Evolutionary conservation across 1,140 invertebrate genomes (phyloP).

Genomic region (Maniola jurtina): DNA sequence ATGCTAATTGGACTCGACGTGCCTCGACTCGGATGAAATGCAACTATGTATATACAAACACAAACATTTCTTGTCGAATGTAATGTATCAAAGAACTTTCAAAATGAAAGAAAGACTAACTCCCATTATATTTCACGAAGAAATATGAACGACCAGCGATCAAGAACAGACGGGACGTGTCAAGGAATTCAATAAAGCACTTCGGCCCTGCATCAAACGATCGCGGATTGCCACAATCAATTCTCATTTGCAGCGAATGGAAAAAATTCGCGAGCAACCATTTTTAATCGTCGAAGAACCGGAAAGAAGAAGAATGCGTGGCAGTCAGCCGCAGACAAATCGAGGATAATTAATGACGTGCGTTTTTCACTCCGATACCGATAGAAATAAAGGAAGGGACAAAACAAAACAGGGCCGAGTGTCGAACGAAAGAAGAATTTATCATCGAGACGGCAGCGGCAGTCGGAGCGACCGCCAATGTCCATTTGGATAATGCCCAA

Average conservation of each 20-base stretch:
- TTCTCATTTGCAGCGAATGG: constrained; percentile 59
- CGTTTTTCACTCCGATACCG: constrained; percentile 51
- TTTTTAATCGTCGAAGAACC: constrained; percentile 71
- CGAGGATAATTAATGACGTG: constrained; percentile 71
- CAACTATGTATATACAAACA: constrained; percentile 1
- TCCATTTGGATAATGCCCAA: constrained; percentile 78
- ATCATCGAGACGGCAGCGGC: constrained; percentile 73
- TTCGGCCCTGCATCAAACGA: constrained; percentile 65
- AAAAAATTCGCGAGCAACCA: constrained; percentile 46
- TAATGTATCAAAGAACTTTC: not conserved
- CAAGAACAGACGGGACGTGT: constrained; percentile 44
- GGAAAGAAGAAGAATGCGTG: constrained; percentile 52
- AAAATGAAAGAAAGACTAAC: constrained; percentile 5
- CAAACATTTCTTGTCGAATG: not conserved
- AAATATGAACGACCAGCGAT: constrained; percentile 49
- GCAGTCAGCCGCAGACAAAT: constrained; percentile 71
- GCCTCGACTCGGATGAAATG: constrained; percentile 23
- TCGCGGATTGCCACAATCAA: constrained; percentile 66
- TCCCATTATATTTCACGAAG: constrained; percentile 20
- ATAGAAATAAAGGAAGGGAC: constrained; percentile 70
- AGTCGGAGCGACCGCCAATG: constrained; percentile 68
- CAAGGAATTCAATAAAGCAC: constrained; percentile 55
- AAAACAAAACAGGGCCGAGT: constrained; percentile 70
- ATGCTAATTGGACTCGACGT: constrained; percentile 42
- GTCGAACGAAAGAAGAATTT: constrained; percentile 77